Evolutionary conservation across 2,113 vertebrate genomes (phyloP), one percentile per base, ranked within the genome.

Genomic region (Larimichthys polyactis): DNA sequence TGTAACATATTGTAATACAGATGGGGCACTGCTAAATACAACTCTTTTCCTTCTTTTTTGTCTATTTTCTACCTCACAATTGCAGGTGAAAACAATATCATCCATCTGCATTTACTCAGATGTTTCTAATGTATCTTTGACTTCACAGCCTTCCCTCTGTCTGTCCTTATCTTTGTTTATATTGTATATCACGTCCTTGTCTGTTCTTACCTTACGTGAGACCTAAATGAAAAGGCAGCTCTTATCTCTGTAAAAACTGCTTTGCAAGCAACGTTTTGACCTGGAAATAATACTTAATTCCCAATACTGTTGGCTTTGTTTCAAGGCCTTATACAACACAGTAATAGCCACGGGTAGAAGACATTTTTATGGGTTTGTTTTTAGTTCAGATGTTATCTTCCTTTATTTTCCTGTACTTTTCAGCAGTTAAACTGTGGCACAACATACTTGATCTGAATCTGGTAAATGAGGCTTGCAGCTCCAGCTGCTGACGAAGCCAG

Each of bases 361-460:
- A 91, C 82, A 75, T 88, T 90, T 93, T 86, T 87, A 89, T 73
- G 79, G 80, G 89, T 90, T 91, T 94, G 92, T 86, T 93, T 89
- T 93, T 62, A 83, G 91, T 92, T 92, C 84, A 89, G 93, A 94
- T 94, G 82, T 43, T 92, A 94, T 94, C 93, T 80, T n/a, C 49
- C 91, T 92, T 91, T 87, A 90, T 88, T 91, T 94, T 94, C 93
- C 93, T 93, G 89, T 93, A 94, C 90, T 94, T 94, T 92, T 83
- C 84, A 89, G 87, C 88, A 88, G 91, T 91, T 92, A 93, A 92
- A 92, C 86, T 91, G 79, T 78, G 68, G 87, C 49, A 49, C 81
- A 91, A 80, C 64, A 87, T 76, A 91, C 88, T 91, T 91, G 93
- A 94, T 94, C 64, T 87, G 84, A 92, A 94, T 94, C 93, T 94